These are phyloP conservation scores for Phrixothrix hirtus DNA, from an alignment of 2,888 invertebrate genomes.

Conservation along the genomic window DNA sequence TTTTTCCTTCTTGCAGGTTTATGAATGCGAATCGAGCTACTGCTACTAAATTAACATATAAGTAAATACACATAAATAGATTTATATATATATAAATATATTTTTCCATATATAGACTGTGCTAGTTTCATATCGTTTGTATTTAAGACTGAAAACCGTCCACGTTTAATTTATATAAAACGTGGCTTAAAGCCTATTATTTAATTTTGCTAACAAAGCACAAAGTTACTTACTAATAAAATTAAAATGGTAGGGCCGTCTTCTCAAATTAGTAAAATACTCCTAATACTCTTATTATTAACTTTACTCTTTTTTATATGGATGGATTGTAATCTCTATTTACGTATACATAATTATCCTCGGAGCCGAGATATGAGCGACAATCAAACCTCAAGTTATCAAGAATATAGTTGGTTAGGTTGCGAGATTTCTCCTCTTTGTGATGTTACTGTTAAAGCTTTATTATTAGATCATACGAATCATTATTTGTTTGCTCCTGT, in stretches of 20 bases:
- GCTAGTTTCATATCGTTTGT: no score
- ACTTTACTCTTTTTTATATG: conserved; percentile 67
- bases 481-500: conserved; percentile 82
- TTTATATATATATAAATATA: no score
- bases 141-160: conserved; percentile 17
- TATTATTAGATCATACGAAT: conserved; percentile 82
- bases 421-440: conserved; percentile 76
- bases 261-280: conserved; percentile 72
- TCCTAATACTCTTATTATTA: conserved; percentile 62
- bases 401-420: conserved; percentile 64
- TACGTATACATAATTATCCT: conserved; percentile 71
- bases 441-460: conserved; percentile 79
- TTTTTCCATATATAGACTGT: no score
- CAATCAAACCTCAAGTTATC: conserved; percentile 53
- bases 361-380: conserved; percentile 59
- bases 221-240: neutral
- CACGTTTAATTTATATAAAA: conserved; percentile 10
- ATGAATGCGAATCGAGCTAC: conserved; percentile 9
- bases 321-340: conserved; percentile 74
- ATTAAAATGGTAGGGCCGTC: conserved; percentile 64
- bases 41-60: conserved; percentile 10
- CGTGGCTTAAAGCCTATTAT: conserved; percentile 3
- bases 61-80: no score
- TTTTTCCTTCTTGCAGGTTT: conserved; percentile 21
- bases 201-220: neutral